These are phyloP conservation scores for Dynastes tityus DNA, from an alignment of 2,888 invertebrate genomes.

Conservation along the genomic window DNA sequence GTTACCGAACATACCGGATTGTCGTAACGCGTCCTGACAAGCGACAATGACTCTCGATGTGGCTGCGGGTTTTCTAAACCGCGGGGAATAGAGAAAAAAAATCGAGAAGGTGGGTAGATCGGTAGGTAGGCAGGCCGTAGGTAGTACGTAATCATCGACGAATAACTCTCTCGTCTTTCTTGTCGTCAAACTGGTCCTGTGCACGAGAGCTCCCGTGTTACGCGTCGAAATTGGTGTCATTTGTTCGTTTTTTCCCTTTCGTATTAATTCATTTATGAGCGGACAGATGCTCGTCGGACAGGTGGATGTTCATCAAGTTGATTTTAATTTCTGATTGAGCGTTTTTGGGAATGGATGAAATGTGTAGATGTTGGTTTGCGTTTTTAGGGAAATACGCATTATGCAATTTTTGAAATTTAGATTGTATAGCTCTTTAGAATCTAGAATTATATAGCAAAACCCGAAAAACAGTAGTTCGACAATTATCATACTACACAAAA, in stretches of 20 bases:
- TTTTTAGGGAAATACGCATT: too few species aligned
- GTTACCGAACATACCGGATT: slow-evolving; percentile 21
- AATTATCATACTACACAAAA: too few species aligned
- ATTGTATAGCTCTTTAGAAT: too few species aligned
- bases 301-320: not conserved
- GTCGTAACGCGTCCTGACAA: not conserved
- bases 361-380: too few species aligned
- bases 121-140: not conserved
- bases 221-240: slow-evolving; percentile 23
- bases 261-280: not conserved
- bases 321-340: not conserved
- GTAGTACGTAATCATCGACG: slow-evolving; percentile 10
- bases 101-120: slow-evolving; percentile 21
- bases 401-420: too few species aligned
- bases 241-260: slow-evolving; percentile 8
- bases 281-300: slow-evolving; percentile 4
- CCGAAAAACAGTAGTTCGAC: too few species aligned
- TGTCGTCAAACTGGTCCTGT: slow-evolving; percentile 41
- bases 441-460: too few species aligned
- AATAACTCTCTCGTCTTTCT: slow-evolving; percentile 10
- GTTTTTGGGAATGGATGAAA: too few species aligned
- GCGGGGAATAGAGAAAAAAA: slow-evolving; percentile 5
- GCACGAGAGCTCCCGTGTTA: slow-evolving; percentile 33
- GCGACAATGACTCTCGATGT: not conserved
- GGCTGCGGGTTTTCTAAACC: slow-evolving; percentile 28